phyloP scores from a whole-genome alignment of 2,888 invertebrate genomes.

The Eristalis intricaria region DNA sequence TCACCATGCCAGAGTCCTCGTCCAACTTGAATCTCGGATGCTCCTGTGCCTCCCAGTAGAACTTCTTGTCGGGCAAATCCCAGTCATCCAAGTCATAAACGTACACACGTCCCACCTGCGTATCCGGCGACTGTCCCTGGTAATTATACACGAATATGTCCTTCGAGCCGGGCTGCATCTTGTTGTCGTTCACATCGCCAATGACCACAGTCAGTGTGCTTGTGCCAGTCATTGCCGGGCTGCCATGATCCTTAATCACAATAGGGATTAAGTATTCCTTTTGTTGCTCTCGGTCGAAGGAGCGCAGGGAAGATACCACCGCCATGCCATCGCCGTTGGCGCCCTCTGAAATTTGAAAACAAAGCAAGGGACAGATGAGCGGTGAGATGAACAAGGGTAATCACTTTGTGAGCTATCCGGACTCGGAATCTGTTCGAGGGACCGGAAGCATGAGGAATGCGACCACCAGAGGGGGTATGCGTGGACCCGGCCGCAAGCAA shows the following conservation, averaged over 20 bases:
- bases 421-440: constrained; percentile 1
- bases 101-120: constrained; percentile 96
- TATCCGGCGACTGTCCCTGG: constrained; percentile 93
- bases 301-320: constrained; percentile 94
- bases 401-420: constrained; percentile 44
- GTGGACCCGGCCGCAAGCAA: constrained; percentile 50
- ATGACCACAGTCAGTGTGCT: constrained; percentile 98
- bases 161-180: constrained; percentile 98
- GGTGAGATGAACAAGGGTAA: constrained; percentile 53
- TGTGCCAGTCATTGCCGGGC: constrained; percentile 97
- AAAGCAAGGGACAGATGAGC: not conserved
- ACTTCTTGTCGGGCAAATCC: constrained; percentile 98
- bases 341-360: constrained; percentile 85
- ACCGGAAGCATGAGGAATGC: not conserved
- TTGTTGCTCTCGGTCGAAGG: constrained; percentile 97
- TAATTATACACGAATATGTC: constrained; percentile 99
- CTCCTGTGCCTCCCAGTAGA: constrained; percentile 94
- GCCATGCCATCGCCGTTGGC: constrained; percentile 99
- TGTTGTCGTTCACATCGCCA: constrained; percentile 98
- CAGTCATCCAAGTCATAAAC: constrained; percentile 99
- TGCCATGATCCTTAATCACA: constrained; percentile 97
- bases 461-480: not conserved
- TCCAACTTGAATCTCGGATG: constrained; percentile 94
- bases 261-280: constrained; percentile 98
- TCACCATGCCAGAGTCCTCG: constrained; percentile 96